Evolutionary conservation across 2,113 vertebrate genomes (phyloP).

Genomic region (Oncorhynchus keta): DNA sequence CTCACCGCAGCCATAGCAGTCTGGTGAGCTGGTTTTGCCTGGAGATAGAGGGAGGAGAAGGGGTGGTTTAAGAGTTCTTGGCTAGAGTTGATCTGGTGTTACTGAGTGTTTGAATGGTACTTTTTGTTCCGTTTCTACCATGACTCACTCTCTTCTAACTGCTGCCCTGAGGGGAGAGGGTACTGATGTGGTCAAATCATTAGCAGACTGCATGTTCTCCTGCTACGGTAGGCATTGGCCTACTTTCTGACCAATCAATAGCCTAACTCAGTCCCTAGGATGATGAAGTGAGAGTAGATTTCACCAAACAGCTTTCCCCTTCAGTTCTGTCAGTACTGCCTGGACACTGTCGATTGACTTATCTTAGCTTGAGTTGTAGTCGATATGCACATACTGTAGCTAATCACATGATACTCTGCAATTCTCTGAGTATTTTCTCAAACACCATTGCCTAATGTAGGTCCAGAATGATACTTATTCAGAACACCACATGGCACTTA

Average conservation of each 20-base stretch:
- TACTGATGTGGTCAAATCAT: constrained; percentile 69
- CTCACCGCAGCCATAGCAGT: constrained; percentile 15
- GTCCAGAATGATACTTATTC: too few species aligned
- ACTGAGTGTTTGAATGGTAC: constrained; percentile 62
- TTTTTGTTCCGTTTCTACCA: constrained; percentile 66
- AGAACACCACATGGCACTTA: too few species aligned
- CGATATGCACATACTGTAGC: too few species aligned
- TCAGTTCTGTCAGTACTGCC: too few species aligned
- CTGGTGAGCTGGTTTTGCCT: constrained; percentile 51
- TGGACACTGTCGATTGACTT: too few species aligned
- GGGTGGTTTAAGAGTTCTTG: constrained; percentile 32
- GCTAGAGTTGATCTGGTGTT: constrained; percentile 49
- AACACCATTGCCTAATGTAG: too few species aligned
- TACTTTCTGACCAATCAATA: constrained; percentile 55
- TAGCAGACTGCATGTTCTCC: constrained; percentile 60
- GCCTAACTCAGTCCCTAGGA: background rate
- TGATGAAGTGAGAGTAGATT: background rate
- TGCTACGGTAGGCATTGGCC: constrained; percentile 42
- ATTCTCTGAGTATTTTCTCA: too few species aligned
- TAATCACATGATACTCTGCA: too few species aligned
- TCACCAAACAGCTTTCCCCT: background rate
- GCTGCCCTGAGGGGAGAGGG: constrained; percentile 58
- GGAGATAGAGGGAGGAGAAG: constrained; percentile 28
- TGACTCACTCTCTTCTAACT: constrained; percentile 71
- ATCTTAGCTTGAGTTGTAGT: too few species aligned